A percentile compares a stretch with the other conserved stretches of the same genome.
phyloP scores from a whole-genome alignment of 2,113 vertebrate genomes.

The Phaethornis superciliosus region DNA sequence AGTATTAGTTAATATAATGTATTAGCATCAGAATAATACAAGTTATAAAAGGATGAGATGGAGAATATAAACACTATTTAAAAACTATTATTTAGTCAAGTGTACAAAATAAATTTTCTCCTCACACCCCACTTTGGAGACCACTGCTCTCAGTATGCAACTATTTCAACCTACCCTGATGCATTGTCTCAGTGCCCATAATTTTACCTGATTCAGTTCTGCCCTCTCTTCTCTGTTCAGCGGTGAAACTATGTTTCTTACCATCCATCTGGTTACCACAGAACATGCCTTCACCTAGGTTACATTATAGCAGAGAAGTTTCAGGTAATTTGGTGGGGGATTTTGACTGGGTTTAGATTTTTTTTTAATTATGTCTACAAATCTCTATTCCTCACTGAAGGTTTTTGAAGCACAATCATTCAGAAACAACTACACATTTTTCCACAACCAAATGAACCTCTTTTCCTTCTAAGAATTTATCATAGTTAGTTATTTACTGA shows the following conservation, averaged over 20 bases:
- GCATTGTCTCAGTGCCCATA: background rate
- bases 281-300: background rate
- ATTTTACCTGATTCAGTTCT: background rate
- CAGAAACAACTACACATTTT: background rate
- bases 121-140: background rate
- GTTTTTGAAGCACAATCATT: background rate
- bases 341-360: accelerated
- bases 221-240: background rate
- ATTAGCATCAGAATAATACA: background rate
- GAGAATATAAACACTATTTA: background rate
- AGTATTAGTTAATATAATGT: background rate
- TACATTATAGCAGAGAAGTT: background rate
- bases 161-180: background rate
- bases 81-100: background rate
- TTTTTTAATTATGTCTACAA: background rate
- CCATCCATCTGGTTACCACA: background rate
- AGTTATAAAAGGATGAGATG: background rate
- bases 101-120: background rate
- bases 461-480: background rate
- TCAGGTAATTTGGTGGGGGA: background rate
- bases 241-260: background rate
- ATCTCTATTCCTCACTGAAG: background rate
- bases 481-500: background rate
- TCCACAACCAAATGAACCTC: background rate
- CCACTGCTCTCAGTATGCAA: background rate